phyloP scores from a whole-genome alignment of 1,140 invertebrate genomes.

The Microplitis demolitor region DNA sequence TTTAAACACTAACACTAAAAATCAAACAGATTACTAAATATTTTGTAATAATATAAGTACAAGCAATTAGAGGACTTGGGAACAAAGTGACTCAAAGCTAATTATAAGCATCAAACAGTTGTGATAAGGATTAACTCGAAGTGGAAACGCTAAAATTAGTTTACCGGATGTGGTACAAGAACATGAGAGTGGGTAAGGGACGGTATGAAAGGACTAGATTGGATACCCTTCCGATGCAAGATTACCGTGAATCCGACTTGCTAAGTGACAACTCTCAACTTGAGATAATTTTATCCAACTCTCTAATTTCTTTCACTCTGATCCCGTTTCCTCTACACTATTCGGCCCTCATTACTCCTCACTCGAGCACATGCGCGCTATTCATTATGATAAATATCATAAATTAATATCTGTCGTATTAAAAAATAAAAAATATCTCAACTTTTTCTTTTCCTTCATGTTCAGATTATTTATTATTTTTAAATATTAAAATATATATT shows the following conservation, averaged over 20 bases:
- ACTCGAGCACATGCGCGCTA: no score
- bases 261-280: no score
- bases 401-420: no score
- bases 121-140: conserved; percentile 16
- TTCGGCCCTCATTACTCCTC: no score
- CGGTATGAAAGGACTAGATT: neutral
- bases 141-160: conserved; percentile 15
- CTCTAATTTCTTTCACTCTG: no score
- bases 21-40: neutral
- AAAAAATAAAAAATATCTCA: no score
- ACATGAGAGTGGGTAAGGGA: neutral
- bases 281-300: no score
- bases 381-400: no score
- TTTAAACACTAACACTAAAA: neutral
- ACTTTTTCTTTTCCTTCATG: no score
- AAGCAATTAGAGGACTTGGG: neutral
- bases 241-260: neutral
- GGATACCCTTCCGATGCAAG: neutral
- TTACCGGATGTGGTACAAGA: neutral
- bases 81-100: neutral
- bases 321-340: no score
- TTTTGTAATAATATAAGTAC: neutral
- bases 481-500: no score
- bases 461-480: no score
- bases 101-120: neutral